Conservation (phyloP, 2,797 vertebrate genomes). For the Gorsachius magnificus region DNA sequence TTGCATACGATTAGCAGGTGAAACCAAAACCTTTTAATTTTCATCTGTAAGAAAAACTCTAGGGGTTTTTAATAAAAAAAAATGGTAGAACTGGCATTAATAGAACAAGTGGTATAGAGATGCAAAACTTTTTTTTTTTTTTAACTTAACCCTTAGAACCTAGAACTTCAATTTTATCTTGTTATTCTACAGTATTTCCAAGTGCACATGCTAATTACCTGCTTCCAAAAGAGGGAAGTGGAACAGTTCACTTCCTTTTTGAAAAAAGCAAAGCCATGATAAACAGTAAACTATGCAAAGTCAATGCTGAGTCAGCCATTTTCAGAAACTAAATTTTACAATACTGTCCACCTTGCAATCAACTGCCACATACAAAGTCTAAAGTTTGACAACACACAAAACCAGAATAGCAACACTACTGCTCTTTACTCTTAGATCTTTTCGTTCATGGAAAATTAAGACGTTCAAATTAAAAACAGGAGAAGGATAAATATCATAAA, state of each 20-base stretch:
- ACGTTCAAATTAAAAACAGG: not conserved
- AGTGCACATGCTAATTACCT: not conserved
- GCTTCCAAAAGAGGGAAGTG: not conserved
- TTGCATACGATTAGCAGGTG: not conserved
- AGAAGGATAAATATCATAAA: slow-evolving; percentile 17
- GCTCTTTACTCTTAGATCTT: not conserved
- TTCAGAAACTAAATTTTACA: not conserved
- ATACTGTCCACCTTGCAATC: not conserved
- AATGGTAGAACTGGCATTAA: not conserved
- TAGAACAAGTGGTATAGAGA: not conserved
- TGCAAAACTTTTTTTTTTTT: not conserved
- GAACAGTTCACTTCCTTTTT: not conserved
- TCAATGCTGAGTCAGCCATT: not conserved
- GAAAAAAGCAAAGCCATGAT: not conserved
- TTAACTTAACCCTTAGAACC: not conserved
- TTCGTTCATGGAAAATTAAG: not conserved
- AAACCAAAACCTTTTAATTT: not conserved
- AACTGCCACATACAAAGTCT: not conserved
- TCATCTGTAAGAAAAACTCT: not conserved
- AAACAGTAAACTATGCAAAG: not conserved
- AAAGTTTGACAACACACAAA: not conserved
- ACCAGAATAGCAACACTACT: not conserved
- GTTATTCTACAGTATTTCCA: not conserved
- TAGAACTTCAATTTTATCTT: not conserved
- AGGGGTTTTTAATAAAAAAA: not conserved